Conservation (phyloP, 64 coral and sea anemone species). For the Cladopsammia gracilis region DNA sequence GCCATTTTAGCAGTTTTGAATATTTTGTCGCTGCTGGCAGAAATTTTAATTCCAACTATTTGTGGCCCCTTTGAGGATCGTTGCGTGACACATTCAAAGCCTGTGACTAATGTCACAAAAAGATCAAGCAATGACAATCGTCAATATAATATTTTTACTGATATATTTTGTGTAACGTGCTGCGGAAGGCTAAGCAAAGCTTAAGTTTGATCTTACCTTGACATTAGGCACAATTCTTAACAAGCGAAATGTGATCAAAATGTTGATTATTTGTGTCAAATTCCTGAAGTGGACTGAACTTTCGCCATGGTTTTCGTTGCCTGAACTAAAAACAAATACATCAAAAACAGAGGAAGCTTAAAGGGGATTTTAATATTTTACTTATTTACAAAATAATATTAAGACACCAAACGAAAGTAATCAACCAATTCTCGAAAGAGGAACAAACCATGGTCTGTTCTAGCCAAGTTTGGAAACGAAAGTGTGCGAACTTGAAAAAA, state of each 20-base stretch:
- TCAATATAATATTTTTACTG: neutral
- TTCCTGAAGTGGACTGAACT: slow-evolving; percentile 60
- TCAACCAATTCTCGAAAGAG: too few relatives aligned
- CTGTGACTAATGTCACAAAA: neutral
- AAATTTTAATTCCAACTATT: slow-evolving; percentile 26
- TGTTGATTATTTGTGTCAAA: slow-evolving; percentile 93
- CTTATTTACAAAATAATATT: too few relatives aligned
- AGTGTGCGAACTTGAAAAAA: too few relatives aligned
- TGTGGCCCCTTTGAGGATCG: slow-evolving; percentile 18
- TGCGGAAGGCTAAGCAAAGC: too few relatives aligned
- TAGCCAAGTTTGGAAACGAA: too few relatives aligned
- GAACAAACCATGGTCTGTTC: too few relatives aligned
- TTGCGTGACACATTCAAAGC: neutral
- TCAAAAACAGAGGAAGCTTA: too few relatives aligned
- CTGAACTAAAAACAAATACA: neutral
- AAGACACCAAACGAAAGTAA: too few relatives aligned
- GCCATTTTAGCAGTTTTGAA: neutral
- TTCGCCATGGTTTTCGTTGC: neutral
- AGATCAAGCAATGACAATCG: neutral
- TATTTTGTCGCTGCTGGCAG: slow-evolving; percentile 5
- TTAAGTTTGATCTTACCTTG: slow-evolving; percentile 55
- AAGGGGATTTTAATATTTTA: too few relatives aligned
- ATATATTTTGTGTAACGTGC: too few relatives aligned
- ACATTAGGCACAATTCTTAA: slow-evolving; percentile 89
- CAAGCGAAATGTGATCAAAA: slow-evolving; percentile 93